Evolutionary conservation across 2,888 invertebrate genomes (phyloP).

Genomic region (Pseudococcus longispinus): DNA sequence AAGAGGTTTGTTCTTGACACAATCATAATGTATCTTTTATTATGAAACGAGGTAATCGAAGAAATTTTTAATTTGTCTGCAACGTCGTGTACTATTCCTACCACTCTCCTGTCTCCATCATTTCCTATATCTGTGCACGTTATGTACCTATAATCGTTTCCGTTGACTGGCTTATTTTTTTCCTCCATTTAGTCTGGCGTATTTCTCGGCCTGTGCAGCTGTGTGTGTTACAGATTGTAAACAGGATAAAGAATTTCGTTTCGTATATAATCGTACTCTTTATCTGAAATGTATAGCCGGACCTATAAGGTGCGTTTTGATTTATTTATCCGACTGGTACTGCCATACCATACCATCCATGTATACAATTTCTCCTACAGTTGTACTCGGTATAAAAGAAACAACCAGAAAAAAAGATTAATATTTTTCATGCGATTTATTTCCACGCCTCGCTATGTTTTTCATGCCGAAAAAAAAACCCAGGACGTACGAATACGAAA

Average conservation of each 20-base stretch:
- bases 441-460: background rate
- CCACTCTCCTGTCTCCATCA: background rate
- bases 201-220: background rate
- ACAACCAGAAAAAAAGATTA: background rate
- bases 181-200: conserved; percentile 21
- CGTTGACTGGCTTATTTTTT: background rate
- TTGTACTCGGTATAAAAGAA: background rate
- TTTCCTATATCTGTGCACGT: background rate
- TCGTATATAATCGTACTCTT: background rate
- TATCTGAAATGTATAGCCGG: background rate
- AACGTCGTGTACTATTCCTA: background rate
- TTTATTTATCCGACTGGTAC: conserved; percentile 2
- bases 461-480: background rate
- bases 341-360: background rate
- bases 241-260: conserved; percentile 12
- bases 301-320: conserved; percentile 25
- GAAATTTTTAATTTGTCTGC: conserved; percentile 43
- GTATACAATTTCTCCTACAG: background rate
- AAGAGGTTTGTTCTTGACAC: conserved; percentile 38
- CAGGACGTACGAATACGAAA: background rate
- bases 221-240: background rate
- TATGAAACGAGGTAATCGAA: conserved; percentile 25
- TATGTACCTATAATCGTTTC: background rate
- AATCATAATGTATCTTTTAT: conserved; percentile 38
- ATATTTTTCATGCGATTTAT: conserved; percentile 19